Evolutionary conservation across 2,797 vertebrate species (phyloP).

Genomic region (Geotrypetes seraphini): DNA sequence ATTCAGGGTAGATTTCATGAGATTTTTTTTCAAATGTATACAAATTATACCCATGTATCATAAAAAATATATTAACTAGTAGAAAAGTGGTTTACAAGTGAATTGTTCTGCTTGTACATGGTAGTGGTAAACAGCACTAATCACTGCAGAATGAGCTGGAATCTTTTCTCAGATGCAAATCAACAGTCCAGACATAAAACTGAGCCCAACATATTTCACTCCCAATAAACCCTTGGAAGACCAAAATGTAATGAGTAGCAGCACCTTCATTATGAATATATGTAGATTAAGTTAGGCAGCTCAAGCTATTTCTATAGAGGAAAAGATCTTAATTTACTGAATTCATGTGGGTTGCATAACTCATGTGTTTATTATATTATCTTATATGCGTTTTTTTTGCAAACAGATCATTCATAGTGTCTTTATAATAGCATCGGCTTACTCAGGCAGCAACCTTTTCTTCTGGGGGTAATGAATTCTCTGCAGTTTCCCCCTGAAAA

Average conservation of each 20-base stretch:
- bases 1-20: conserved; percentile 36
- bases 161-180: background rate
- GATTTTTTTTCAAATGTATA: conserved; percentile 34
- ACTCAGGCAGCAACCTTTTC: too few relatives aligned
- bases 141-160: conserved; percentile 10
- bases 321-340: too few relatives aligned
- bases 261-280: conserved; percentile 26
- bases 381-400: too few relatives aligned
- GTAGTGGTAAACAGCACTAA: conserved; percentile 15
- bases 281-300: conserved; percentile 39
- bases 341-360: too few relatives aligned
- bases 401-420: too few relatives aligned
- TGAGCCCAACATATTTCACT: conserved; percentile 16
- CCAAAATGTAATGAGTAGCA: conserved; percentile 29
- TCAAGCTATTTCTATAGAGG: conserved; percentile 20
- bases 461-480: too few relatives aligned
- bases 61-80: conserved; percentile 24
- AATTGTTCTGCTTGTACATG: conserved; percentile 21
- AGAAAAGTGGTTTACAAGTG: conserved; percentile 26
- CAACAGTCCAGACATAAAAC: conserved; percentile 8
- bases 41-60: conserved; percentile 31
- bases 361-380: too few relatives aligned
- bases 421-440: too few relatives aligned
- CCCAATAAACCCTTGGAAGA: conserved; percentile 14
- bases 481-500: too few relatives aligned